Conservation (phyloP, 2,888 invertebrate species). For the Pollenia angustigena region DNA sequence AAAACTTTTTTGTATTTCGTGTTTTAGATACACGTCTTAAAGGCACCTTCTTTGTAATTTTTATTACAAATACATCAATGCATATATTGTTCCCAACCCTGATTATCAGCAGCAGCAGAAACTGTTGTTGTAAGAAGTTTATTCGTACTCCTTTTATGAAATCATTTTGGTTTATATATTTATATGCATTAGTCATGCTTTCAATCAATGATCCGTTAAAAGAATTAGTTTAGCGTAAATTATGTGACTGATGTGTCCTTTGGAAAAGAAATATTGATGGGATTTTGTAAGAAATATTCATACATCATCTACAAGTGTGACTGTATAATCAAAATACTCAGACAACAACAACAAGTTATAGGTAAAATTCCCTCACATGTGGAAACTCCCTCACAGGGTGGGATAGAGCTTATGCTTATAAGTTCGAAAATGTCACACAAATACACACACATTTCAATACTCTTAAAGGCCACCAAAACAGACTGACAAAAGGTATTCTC, state of each 20-base stretch:
- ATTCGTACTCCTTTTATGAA: neutral
- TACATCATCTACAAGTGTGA: neutral
- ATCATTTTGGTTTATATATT: slow-evolving; percentile 34
- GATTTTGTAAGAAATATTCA: slow-evolving; percentile 25
- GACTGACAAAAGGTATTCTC: slow-evolving; percentile 57
- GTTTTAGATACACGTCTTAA: too few relatives aligned
- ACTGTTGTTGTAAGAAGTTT: neutral
- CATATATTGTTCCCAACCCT: too few relatives aligned
- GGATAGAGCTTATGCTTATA: too few relatives aligned
- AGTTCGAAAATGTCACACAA: neutral
- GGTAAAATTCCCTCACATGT: neutral
- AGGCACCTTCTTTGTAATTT: too few relatives aligned
- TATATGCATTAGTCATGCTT: slow-evolving; percentile 46
- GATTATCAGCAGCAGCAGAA: neutral
- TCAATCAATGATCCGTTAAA: slow-evolving; percentile 59
- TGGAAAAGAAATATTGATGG: slow-evolving; percentile 49
- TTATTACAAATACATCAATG: too few relatives aligned
- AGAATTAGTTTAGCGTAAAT: slow-evolving; percentile 68
- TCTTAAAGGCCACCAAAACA: slow-evolving; percentile 32
- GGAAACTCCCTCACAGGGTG: neutral
- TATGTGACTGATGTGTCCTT: slow-evolving; percentile 54
- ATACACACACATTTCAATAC: neutral
- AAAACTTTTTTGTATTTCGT: too few relatives aligned
- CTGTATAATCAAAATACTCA: neutral
- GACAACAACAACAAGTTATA: neutral